A percentile compares a stretch with the other conserved stretches of the same genome.
Evolutionary conservation across 2,888 invertebrate genomes (phyloP).

Genomic region (Nomada fucata): DNA sequence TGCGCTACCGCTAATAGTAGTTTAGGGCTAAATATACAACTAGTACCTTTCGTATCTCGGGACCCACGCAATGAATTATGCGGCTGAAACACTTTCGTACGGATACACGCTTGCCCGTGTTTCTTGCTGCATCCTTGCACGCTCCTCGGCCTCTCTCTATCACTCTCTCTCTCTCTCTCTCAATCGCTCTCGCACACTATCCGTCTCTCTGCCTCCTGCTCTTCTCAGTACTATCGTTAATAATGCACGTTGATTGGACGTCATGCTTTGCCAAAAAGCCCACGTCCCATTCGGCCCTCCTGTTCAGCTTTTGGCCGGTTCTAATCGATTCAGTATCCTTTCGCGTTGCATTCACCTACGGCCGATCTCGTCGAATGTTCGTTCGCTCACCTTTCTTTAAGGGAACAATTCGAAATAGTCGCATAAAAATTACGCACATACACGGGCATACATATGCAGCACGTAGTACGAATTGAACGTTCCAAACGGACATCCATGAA

Average conservation of each 20-base stretch:
- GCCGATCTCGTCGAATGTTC: slow-evolving; percentile 1
- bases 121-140: slow-evolving; percentile 27
- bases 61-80: slow-evolving; percentile 69
- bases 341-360: slow-evolving; percentile 3
- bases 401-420: slow-evolving; percentile 28
- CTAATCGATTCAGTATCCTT: slow-evolving; percentile 13
- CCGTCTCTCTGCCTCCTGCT: too few species aligned
- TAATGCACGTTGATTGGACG: slow-evolving; percentile 52
- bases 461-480: slow-evolving; percentile 41
- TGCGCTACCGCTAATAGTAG: slow-evolving; percentile 69
- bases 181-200: too few species aligned
- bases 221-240: too few species aligned
- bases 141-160: slow-evolving; percentile 41
- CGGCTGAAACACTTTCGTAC: slow-evolving; percentile 60
- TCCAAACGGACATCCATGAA: slow-evolving; percentile 26
- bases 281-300: slow-evolving; percentile 28
- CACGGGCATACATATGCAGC: slow-evolving; percentile 40
- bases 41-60: slow-evolving; percentile 66
- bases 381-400: slow-evolving; percentile 2
- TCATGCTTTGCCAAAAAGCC: slow-evolving; percentile 67
- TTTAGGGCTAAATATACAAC: slow-evolving; percentile 71
- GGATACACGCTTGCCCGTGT: slow-evolving; percentile 57
- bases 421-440: slow-evolving; percentile 37
- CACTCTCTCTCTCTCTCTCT: slow-evolving; percentile 15
- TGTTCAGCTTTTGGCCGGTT: slow-evolving; percentile 10